Evolutionary conservation across 2,797 vertebrate genomes (phyloP), one percentile per base, ranked within the genome.

Genomic region (Yasuhikotakia modesta): DNA sequence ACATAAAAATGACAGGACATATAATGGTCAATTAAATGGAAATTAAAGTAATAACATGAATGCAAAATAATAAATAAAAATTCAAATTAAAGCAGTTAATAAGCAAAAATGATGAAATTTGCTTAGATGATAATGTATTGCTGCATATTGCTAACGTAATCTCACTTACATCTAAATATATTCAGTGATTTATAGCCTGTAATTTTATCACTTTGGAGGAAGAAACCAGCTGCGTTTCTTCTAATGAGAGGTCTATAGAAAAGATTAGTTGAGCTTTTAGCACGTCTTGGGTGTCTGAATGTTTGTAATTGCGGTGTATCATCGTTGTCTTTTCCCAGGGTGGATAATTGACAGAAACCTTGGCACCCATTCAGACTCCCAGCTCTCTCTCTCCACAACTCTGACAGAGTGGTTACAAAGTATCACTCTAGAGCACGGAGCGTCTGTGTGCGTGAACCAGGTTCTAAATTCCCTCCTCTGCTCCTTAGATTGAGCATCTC

Each of bases 241-340:
- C 45, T 52, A 63, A 50, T 63, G 45, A 64, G 71, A 39, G n/a
- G 58, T 30, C 19, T 73, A 63, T 52, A 63, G 27, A 35, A 61
- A 61, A 64, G 45, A 21, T 63, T 13, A 73, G 43, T 13, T 63
- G 24, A 32, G 58, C 71, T 64, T 50, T 64, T 13, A 73, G 71
- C 71, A 64, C 1, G 14, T 64, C 30, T 64, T 39, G 8, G 24
- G 72, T 64, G 72, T 64, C 60, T 73, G 46, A 43, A 48, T 16
- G 14, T 64, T 52, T 73, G 46, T 73, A 73, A 64, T 73, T 73
- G 72, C 72, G 39, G 46, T 52, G 72, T 64, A 52, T 64, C 60
- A 73, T 64, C 19, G 27, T 64, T 64, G 72, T 64, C 60, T 73
- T 73, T 64, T 73, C 27, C 67, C 60, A 73, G 60, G 60, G 10